Base-by-base conservation (phyloP, 2,113 vertebrate species). In the Empidonax traillii region DNA sequence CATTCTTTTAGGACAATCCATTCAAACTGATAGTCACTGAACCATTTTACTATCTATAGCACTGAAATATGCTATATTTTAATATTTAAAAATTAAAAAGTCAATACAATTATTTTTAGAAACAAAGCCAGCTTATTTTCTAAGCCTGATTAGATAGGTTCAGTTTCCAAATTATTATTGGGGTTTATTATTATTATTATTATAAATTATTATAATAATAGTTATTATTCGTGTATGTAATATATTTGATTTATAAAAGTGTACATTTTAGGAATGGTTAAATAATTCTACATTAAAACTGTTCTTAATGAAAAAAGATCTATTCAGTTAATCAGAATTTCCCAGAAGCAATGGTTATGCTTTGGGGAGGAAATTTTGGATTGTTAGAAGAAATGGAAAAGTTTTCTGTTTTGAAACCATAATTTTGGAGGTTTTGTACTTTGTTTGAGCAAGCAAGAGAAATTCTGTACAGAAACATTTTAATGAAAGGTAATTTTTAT, bases 111-210 rank as follows among this genome's bases (percentile, higher is more conserved):
- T 84, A n/a, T 71, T 79, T 68, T 46, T 35, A 75, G 68, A 72
- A 79, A 39, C 9, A 80, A 74, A 89, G 14, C 27, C 52, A 56
- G 6, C 19, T 41, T 72, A 22, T 75, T 86, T 84, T 71, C n/a
- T 55, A 47, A 90, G 22, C 56, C 44, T 53, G 52, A 51, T 43
- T 63, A 89, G 16, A 52, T 47, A 78, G 41, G 22, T 75, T 53
- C 35, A 12, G 21, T 61, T 94, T 88, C 58, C 65, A 95, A 86
- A 91, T 96, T 66, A 65, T 16, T 81, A 20, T 72, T 93, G 81
- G 56, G 20, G 5, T 77, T 35, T 35, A 35, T 35, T 35, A 35
- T 35, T 35, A 35, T 35, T 35, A 35, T 35, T 35, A 35, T 35
- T 35, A 35, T 35, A 35, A 35, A 35, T 35, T 35, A 35, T 35